Base-by-base conservation (phyloP, 1,140 invertebrate species). In the Drosophila funebris region DNA sequence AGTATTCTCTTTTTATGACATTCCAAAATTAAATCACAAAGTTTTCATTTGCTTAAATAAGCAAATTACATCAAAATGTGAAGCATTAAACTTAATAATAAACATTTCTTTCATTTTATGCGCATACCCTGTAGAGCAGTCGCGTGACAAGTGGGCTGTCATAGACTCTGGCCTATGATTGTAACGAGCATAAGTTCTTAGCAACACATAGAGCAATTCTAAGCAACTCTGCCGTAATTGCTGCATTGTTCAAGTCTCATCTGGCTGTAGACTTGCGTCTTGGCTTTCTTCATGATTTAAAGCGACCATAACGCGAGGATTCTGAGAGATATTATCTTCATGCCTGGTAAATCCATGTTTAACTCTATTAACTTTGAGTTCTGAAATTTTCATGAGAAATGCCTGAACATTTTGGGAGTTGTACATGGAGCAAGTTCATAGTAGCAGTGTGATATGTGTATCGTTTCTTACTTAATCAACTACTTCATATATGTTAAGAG, bases 41-140 rank as follows among this genome's bases (percentile, higher is more conserved):
- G 44, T 48, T 13, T 5, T 5, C 6, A 5, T 27, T 27, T 27
- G 1, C 11, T 18, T 43, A 43, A 43, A 43, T 20, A 43, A 43
- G 18, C 41, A 22, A 43, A 20, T 20, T 3, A 24, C 44, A 48
- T 48, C 44, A 48, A 48, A 48, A 27, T n/a, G 22, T 48, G 44
- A 29, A 29, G 13, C 43, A 46, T 46, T 24, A 46, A 46, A 46
- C 4, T 24, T 46, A 24, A 46, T 29, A 48, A 48, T 48, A 29
- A 48, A 48, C 44, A 48, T 48, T 48, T 48, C 7, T 48, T 27
- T 27, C 44, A 43, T 16, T 43, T 43, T 20, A 20, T 48, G 20
- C 9, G 41, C 41, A 44, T 48, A 48, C 44, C 44, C 44, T 48
- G 22, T 22, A 22, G 4, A 36, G 2, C 22, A 24, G 22, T 24